These are phyloP conservation scores for Dermatemys mawii DNA, from an alignment of 2,113 vertebrate species.

Conservation along the genomic window DNA sequence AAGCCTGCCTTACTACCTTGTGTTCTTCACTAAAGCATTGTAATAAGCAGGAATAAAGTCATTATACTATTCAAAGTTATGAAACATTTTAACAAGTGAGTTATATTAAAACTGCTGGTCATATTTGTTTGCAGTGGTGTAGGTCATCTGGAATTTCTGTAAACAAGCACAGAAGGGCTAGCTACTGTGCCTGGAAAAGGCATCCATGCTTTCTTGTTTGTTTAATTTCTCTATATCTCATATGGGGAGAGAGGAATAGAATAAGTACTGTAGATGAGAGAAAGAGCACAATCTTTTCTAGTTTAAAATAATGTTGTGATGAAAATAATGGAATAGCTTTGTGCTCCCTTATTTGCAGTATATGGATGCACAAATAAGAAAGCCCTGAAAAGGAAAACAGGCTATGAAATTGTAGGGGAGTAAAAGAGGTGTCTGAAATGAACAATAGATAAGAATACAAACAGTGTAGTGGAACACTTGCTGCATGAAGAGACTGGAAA, in stretches of 20 bases:
- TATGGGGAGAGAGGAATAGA: neutral
- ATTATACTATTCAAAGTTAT: conserved; percentile 39
- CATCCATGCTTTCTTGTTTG: neutral
- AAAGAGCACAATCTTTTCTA: neutral
- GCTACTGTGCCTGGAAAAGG: neutral
- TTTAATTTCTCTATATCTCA: neutral
- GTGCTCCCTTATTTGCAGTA: accelerated
- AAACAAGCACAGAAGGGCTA: conserved; percentile 25
- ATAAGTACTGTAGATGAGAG: neutral
- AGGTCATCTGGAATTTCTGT: conserved; percentile 34
- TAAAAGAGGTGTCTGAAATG: neutral
- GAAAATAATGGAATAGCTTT: neutral
- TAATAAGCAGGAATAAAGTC: conserved; percentile 59
- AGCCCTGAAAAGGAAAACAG: neutral
- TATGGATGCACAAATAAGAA: neutral
- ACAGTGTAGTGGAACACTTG: neutral
- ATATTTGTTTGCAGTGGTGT: conserved; percentile 30
- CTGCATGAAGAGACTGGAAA: neutral
- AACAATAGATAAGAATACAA: neutral
- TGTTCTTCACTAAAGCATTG: neutral
- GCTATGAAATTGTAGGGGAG: neutral
- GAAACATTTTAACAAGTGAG: conserved; percentile 49
- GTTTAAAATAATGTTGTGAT: neutral
- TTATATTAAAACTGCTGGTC: conserved; percentile 59
- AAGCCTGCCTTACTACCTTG: conserved; percentile 15